Conservation (phyloP, 2,113 vertebrate species). For the Rhegmatorhina hoffmannsi region DNA sequence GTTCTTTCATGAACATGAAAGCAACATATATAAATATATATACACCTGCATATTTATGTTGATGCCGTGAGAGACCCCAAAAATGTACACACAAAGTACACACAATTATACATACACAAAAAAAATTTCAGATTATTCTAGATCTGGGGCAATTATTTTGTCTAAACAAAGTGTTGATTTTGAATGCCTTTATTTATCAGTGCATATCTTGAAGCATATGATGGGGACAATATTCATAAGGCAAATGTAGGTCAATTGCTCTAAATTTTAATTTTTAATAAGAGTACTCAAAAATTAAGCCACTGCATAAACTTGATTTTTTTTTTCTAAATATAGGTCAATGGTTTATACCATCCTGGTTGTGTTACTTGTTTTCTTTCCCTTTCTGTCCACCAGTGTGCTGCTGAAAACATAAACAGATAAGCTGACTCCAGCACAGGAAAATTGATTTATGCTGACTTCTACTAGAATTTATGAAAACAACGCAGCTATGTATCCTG, state of each 20-base stretch:
- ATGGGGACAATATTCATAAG: background rate
- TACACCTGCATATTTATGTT: background rate
- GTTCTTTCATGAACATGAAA: background rate
- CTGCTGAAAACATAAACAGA: background rate
- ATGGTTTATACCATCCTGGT: background rate
- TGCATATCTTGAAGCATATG: background rate
- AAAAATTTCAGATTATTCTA: background rate
- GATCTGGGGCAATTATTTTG: background rate
- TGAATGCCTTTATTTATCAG: background rate
- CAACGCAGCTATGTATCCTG: background rate
- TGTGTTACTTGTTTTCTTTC: background rate
- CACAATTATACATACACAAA: background rate
- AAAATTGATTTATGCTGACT: background rate
- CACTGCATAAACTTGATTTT: background rate
- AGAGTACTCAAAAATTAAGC: background rate
- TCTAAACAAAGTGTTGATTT: background rate
- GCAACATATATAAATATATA: background rate
- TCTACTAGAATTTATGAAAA: background rate
- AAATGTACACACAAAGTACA: background rate
- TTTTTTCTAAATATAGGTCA: background rate
- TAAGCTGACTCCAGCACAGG: background rate
- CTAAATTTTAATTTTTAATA: background rate
- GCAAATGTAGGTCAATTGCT: background rate
- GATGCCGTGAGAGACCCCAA: too few species aligned
- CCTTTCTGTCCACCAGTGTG: background rate